These are phyloP conservation scores for Agrochola circellaris DNA, from an alignment of 2,888 invertebrate genomes.

Conservation along the genomic window DNA sequence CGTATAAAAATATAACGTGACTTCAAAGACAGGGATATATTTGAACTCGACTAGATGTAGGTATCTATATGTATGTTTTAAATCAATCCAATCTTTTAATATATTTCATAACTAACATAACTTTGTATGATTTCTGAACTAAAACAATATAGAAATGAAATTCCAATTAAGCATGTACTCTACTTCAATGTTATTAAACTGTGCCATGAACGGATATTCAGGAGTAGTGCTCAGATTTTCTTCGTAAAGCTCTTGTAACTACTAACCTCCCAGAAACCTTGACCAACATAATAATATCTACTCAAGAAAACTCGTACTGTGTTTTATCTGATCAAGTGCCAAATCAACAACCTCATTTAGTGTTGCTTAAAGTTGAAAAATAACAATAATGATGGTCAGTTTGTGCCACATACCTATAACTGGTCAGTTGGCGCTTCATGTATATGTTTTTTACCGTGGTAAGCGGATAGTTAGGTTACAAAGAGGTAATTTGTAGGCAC, in stretches of 20 bases:
- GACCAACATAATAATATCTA: constrained; percentile 10
- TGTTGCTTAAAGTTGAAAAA: background rate
- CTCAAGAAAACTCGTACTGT: background rate
- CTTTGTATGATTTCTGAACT: background rate
- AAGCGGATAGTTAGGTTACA: constrained; percentile 38
- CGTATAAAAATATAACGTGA: background rate
- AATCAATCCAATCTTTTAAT: constrained; percentile 1
- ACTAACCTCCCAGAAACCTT: constrained; percentile 8
- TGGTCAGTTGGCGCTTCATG: constrained; percentile 7
- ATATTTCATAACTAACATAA: background rate
- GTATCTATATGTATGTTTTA: background rate
- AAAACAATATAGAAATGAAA: constrained; percentile 7
- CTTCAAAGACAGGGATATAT: background rate
- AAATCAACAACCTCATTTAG: constrained; percentile 14
- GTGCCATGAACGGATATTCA: constrained; percentile 16
- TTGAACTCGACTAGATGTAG: background rate
- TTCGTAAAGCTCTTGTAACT: constrained; percentile 17
- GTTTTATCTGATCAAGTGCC: background rate
- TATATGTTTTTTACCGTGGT: constrained; percentile 5
- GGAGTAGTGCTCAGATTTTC: constrained; percentile 28
- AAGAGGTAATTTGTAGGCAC: constrained; percentile 66
- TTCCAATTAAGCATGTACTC: constrained; percentile 11
- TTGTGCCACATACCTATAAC: background rate
- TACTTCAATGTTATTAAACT: constrained; percentile 33
- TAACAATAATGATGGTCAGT: background rate